Evolutionary conservation across 2,113 vertebrate species (phyloP), one percentile per base, ranked within the genome.

Genomic region (Tylochromis polylepis): DNA sequence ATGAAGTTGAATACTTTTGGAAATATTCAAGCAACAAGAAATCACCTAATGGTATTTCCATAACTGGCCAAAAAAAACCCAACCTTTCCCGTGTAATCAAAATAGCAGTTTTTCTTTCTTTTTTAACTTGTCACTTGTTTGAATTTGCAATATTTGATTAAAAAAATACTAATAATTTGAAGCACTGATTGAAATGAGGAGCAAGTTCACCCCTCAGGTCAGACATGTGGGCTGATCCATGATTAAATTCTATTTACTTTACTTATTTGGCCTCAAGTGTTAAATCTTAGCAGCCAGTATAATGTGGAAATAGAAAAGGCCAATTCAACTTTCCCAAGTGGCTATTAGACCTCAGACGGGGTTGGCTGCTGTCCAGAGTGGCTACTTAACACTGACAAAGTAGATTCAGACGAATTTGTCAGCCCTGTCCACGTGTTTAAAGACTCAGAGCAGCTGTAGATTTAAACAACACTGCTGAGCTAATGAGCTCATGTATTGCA

Each of bases 31-130:
- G n/a, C 8, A 31, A 62, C 43, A 62, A 8, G 27, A 12, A 62
- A 51, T 67, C 20, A 53, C 51, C 16, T 53, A 1, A 36, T 11
- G 10, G 11, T n/a, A 22, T 53, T 53, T 65, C 16, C 12, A 24
- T 34, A 46, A 36, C 5, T 53, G 55, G 20, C 38, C 11, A 1
- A 38, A 31, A 79, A 9, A 36, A 0, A 0, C 0, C 18, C 0
- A n/a, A n/a, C n/a, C 34, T 15, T 38, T 70, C 12, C 22, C 9
- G 2, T 49, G 43, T 51, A 11, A 51, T 77, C 27, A 51, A 77
- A 77, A 31, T 41, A 22, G 38, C 11, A 41, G 0, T 14, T 41
- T 65, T 67, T 67, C 6, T 67, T 67, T 38, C 10, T 38, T 65
- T 38, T n/a, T 12, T 14, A 53, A 36, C 11, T 14, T 11, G 38